Percentiles rank a stretch among this genome's conserved stretches.
Evolutionary conservation across 2,113 vertebrate genomes (phyloP).

Genomic region (Bambusicola thoracicus): DNA sequence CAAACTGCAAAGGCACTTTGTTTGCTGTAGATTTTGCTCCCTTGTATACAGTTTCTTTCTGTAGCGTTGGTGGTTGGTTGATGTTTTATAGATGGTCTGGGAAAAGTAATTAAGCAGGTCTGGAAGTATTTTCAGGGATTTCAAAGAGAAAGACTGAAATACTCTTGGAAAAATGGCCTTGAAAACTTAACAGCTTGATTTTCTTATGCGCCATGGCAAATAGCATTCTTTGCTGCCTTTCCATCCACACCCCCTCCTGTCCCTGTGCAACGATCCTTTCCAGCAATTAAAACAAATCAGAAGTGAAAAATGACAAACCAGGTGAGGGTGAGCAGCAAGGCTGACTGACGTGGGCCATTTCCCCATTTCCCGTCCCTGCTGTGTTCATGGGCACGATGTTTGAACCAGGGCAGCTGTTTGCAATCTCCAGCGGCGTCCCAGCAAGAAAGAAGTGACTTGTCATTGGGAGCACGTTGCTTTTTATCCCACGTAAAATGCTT

Average conservation of each 20-base stretch:
- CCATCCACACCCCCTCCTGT: not conserved
- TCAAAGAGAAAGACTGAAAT: not conserved
- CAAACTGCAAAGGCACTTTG: not conserved
- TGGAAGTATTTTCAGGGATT: slow-evolving; percentile 1
- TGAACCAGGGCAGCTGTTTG: not conserved
- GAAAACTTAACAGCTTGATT: not conserved
- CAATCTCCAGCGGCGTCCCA: not conserved
- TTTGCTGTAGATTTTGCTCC: not conserved
- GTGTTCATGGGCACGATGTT: accelerated
- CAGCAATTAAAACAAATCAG: not conserved
- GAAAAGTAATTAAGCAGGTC: not conserved
- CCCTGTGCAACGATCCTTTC: not conserved
- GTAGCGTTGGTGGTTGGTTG: not conserved
- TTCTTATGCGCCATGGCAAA: not conserved
- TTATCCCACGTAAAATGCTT: not conserved
- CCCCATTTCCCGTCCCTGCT: accelerated
- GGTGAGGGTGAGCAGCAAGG: not conserved
- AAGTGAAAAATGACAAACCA: not conserved
- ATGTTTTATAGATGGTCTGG: not conserved
- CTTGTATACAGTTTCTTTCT: not conserved
- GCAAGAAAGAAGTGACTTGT: not conserved
- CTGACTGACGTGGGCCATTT: not conserved
- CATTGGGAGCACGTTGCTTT: not conserved
- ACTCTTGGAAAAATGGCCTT: not conserved
- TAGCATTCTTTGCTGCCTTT: not conserved